Evolutionary conservation across 2,113 vertebrate species (phyloP), one percentile per base, ranked within the genome.

Genomic region (Bagarius yarrelli): DNA sequence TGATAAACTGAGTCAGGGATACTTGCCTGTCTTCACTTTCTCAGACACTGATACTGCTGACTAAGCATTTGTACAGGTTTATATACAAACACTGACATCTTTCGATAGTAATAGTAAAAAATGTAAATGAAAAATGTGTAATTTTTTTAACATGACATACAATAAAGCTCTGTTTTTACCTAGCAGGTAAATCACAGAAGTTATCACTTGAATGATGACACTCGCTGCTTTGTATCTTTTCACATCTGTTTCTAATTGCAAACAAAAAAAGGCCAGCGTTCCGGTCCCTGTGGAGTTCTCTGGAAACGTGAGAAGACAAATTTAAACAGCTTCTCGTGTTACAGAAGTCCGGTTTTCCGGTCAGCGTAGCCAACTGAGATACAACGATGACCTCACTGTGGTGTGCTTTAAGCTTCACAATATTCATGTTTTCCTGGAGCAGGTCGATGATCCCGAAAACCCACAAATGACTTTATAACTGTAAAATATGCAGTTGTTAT

Each of bases 171-270:
- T 61, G 8, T 71, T 5, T 60, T 80, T 57, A 71, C 30, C 66
- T 59, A 56, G 25, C 23, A 78, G 36, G 50, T 78, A 77, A 50
- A 47, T 27, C 18, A 56, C 66, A 14, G 23, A 40, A 5, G n/a
- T 56, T 78, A 90, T 63, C 71, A 86, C 67, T 74, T 91, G 91
- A 93, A 88, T 92, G 90, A 93, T 92, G 93, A 92, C 89, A 92
- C 90, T 72, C 88, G 89, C 89, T 69, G 81, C 79, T 84, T 84
- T 88, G 85, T 91, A 92, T 91, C 89, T 88, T 85, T 87, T 81
- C 84, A 92, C 92, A 93, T 93, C 92, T 94, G 92, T 88, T 93
- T 93, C 88, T 91, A 92, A 93, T 91, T 90, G 91, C 83, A 85
- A 89, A 92, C 90, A 93, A 88, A 91, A 92, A 93, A 89, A 90